phyloP scores from a whole-genome alignment of 2,113 vertebrate genomes.

The Rostratula benghalensis region DNA sequence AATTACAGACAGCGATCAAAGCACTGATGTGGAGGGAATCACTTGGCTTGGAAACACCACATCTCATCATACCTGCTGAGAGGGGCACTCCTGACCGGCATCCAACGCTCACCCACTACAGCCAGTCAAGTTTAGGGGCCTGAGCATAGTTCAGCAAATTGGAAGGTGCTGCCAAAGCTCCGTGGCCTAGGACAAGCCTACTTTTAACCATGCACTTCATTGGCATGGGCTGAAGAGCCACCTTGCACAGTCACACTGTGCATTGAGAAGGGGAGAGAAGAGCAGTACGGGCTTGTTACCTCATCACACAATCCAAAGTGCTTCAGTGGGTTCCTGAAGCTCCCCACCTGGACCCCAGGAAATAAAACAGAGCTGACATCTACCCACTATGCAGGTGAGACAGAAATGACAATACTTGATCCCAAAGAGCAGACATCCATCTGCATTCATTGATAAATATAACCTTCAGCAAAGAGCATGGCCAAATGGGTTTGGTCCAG shows the following conservation, averaged over 20 bases:
- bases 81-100: background rate
- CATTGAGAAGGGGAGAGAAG: background rate
- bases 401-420: background rate
- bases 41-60: background rate
- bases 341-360: background rate
- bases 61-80: background rate
- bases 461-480: background rate
- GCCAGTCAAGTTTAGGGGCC: background rate
- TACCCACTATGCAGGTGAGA: background rate
- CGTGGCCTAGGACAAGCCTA: background rate
- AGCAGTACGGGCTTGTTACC: background rate
- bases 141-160: background rate
- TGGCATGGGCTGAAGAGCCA: background rate
- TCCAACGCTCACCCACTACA: background rate
- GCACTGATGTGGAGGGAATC: background rate
- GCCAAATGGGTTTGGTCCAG: background rate
- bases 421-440: background rate
- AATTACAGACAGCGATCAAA: background rate
- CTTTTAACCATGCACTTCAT: background rate
- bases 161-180: background rate
- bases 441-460: background rate
- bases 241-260: background rate
- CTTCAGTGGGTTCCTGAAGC: background rate
- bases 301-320: background rate
- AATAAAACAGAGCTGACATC: background rate